These are phyloP conservation scores for Diploscapter pachys DNA, from an alignment of 1,140 invertebrate species.

Conservation along the genomic window DNA sequence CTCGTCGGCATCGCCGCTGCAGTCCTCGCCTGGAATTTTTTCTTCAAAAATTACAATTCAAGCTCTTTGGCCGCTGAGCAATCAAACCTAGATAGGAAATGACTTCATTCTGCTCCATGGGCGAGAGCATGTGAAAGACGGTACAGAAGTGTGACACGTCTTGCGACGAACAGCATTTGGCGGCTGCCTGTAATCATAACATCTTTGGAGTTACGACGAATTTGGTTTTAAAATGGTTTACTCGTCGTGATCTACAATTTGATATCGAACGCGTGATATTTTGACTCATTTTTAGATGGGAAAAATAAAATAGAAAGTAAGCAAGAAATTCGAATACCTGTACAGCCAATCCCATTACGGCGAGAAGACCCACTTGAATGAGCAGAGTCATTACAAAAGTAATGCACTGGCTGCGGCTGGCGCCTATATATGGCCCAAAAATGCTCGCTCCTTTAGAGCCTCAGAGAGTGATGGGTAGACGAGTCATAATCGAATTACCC, in stretches of 20 bases:
- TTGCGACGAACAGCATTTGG: slow-evolving; percentile 31
- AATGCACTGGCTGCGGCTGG: neutral
- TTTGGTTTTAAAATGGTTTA: too few relatives aligned
- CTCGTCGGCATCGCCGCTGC: slow-evolving; percentile 39
- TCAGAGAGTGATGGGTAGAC: too few relatives aligned
- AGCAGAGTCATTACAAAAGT: slow-evolving; percentile 18
- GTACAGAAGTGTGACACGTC: slow-evolving; percentile 44
- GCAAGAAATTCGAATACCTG: too few relatives aligned
- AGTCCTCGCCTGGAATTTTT: slow-evolving; percentile 41
- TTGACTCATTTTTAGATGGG: too few relatives aligned
- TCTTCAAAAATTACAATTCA: neutral
- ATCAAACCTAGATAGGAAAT: slow-evolving; percentile 24
- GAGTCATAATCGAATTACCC: too few relatives aligned
- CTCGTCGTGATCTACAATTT: too few relatives aligned
- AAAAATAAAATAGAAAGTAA: too few relatives aligned
- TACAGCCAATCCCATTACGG: slow-evolving; percentile 6
- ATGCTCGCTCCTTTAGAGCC: neutral
- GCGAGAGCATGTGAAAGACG: slow-evolving; percentile 40
- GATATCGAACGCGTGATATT: too few relatives aligned
- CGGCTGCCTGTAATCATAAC: too few relatives aligned
- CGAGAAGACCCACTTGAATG: slow-evolving; percentile 19
- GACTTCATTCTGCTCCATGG: slow-evolving; percentile 44
- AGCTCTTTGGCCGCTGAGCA: neutral
- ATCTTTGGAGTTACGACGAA: too few relatives aligned
- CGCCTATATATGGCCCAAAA: neutral